These are phyloP conservation scores for Meda fulgida DNA, from an alignment of 2,797 vertebrate species.

Conservation along the genomic window DNA sequence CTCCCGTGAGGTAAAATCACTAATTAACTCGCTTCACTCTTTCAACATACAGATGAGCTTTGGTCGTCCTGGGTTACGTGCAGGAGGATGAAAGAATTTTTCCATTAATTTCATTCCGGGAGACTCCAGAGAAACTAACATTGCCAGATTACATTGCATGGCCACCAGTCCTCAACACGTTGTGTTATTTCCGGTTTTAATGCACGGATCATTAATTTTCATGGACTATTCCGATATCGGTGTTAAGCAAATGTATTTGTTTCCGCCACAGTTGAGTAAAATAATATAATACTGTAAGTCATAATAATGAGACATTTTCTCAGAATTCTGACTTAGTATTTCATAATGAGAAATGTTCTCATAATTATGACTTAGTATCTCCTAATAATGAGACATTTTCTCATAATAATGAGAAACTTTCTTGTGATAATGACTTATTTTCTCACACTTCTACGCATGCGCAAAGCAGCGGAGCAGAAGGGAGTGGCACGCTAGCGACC, in stretches of 20 bases:
- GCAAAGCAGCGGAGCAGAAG: no score
- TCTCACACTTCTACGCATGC: no score
- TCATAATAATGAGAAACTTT: no score
- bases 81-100: conserved; percentile 44
- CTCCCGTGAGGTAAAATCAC: conserved; percentile 17
- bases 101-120: conserved; percentile 28
- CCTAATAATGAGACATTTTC: no score
- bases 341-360: no score
- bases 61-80: conserved; percentile 15
- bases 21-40: conserved; percentile 37
- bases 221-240: background rate
- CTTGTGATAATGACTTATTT: no score
- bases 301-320: no score
- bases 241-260: background rate
- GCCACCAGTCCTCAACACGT: conserved; percentile 3
- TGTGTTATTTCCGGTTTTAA: conserved; percentile 5
- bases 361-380: no score
- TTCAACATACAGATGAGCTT: conserved; percentile 47
- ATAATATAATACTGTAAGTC: no score
- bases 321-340: no score
- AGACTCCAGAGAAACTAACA: conserved; percentile 13
- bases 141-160: conserved; percentile 14
- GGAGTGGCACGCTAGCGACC: no score
- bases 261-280: no score
- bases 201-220: background rate